Evolutionary conservation across 2,888 invertebrate species (phyloP).

Genomic region (Rhagonycha fulva): DNA sequence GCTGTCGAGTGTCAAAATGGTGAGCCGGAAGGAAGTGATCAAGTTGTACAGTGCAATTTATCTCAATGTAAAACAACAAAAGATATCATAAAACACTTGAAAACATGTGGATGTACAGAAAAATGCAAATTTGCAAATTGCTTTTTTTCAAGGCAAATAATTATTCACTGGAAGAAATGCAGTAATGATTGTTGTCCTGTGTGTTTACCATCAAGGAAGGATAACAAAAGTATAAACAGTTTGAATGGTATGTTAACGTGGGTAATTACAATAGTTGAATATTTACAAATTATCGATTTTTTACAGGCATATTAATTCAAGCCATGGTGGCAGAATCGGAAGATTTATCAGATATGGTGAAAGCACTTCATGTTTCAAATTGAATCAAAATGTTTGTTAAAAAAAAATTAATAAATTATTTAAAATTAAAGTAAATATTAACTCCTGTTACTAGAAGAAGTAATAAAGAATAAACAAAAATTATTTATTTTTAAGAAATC

Average conservation of each 20-base stretch:
- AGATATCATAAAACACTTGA: neutral
- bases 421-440: no score
- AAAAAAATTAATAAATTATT: no score
- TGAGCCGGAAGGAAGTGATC: neutral
- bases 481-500: no score
- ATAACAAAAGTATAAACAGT: constrained; percentile 72
- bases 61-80: neutral
- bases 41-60: neutral
- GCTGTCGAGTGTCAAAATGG: neutral
- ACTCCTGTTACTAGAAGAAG: no score
- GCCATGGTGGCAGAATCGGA: constrained; percentile 51
- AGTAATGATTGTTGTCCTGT: neutral
- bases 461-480: no score
- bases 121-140: neutral
- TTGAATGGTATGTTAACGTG: constrained; percentile 55
- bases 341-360: constrained; percentile 68
- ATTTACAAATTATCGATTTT: constrained; percentile 18
- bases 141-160: neutral
- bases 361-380: constrained; percentile 70
- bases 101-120: neutral
- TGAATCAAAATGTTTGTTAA: no score
- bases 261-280: neutral
- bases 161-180: neutral
- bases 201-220: constrained; percentile 88
- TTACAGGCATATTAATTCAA: constrained; percentile 50